Percentiles rank a stretch among this genome's conserved stretches.
These are phyloP conservation scores for Rhinella marina DNA, from an alignment of 2,797 vertebrate species.

Conservation along the genomic window DNA sequence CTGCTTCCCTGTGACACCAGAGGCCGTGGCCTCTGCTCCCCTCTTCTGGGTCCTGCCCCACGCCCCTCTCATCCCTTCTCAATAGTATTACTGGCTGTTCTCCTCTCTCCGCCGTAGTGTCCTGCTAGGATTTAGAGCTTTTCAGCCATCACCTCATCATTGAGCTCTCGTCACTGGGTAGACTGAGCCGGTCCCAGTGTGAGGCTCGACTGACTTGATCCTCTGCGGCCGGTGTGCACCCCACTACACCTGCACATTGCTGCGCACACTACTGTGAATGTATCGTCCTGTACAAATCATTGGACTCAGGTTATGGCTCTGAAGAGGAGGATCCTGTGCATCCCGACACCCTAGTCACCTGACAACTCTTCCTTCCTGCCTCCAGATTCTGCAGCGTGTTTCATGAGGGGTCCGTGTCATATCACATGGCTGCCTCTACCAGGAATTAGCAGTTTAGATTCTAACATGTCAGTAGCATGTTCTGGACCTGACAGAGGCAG, in stretches of 20 bases:
- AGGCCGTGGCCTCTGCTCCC: not conserved
- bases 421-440: not conserved
- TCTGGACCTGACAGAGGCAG: not conserved
- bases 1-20: conserved; percentile 2
- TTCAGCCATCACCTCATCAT: no score
- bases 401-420: not conserved
- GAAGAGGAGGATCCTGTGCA: not conserved
- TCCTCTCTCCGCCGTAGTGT: not conserved
- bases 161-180: not conserved
- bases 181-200: not conserved
- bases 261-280: conserved; percentile 35
- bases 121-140: not conserved
- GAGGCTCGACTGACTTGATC: not conserved
- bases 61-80: not conserved
- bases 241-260: not conserved
- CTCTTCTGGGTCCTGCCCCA: not conserved
- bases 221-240: not conserved
- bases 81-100: conserved; percentile 14
- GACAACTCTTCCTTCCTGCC: not conserved
- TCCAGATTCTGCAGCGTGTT: not conserved
- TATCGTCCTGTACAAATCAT: not conserved
- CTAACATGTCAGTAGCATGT: conserved; percentile 43
- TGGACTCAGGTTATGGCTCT: conserved; percentile 7
- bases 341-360: not conserved
- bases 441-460: conserved; percentile 17